These are phyloP conservation scores for Ochropacha duplaris DNA, from an alignment of 2,888 invertebrate species.

Conservation along the genomic window DNA sequence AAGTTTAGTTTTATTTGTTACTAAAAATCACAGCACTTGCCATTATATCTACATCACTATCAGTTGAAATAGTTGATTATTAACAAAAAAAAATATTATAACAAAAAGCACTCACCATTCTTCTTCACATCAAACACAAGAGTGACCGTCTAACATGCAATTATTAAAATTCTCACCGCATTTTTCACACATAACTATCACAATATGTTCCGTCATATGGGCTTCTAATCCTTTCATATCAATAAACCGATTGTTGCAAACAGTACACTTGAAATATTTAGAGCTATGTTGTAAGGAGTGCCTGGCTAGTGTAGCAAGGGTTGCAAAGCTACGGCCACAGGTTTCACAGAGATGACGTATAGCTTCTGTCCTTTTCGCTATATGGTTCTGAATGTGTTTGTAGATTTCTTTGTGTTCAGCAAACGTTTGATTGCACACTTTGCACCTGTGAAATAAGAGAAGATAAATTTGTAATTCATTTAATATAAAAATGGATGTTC, in stretches of 20 bases:
- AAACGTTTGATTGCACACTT: conserved; percentile 83
- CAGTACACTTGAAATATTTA: conserved; percentile 41
- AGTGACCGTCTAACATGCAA: conserved; percentile 47
- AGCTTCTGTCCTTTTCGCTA: conserved; percentile 41
- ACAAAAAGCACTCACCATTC: background rate
- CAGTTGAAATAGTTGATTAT: too few relatives aligned
- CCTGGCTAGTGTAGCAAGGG: conserved; percentile 51
- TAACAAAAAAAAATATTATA: background rate
- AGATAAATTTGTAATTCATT: too few relatives aligned
- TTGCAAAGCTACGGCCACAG: conserved; percentile 69
- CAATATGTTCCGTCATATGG: conserved; percentile 51
- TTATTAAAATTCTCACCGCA: conserved; percentile 62
- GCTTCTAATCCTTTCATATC: conserved; percentile 43
- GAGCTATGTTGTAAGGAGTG: conserved; percentile 54
- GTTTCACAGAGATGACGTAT: conserved; percentile 68
- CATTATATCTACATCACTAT: too few relatives aligned
- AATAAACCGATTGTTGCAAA: conserved; percentile 50
- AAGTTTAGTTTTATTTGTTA: background rate
- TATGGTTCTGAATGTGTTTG: conserved; percentile 82
- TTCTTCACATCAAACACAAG: conserved; percentile 33
- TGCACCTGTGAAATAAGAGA: conserved; percentile 81
- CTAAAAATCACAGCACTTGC: too few relatives aligned
- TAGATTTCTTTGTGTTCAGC: conserved; percentile 81
- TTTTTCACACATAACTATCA: conserved; percentile 66
- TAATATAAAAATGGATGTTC: too few relatives aligned